Conservation (phyloP, 2,113 vertebrate species). For the Mesitornis unicolor region DNA sequence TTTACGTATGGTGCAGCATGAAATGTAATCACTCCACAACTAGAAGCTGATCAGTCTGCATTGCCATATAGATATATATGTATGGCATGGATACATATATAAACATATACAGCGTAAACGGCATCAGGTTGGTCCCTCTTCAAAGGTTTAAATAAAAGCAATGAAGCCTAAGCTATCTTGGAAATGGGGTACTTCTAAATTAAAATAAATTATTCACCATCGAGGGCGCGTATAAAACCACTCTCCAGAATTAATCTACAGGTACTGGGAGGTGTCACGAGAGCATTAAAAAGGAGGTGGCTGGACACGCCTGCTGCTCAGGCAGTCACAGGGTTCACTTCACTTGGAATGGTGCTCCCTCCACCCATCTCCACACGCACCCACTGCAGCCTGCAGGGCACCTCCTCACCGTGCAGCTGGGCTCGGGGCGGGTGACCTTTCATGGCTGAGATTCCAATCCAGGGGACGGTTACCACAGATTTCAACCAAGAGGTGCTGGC, state of each 20-base stretch:
- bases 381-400: background rate
- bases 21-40: conserved; percentile 18
- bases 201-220: background rate
- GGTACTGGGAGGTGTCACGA: background rate
- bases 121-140: conserved; percentile 52
- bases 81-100: conserved; percentile 54
- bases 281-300: background rate
- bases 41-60: conserved; percentile 27
- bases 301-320: background rate
- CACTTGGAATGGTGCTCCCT: background rate
- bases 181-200: background rate
- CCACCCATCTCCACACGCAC: rapidly evolving
- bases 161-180: conserved; percentile 9
- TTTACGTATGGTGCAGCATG: conserved; percentile 28
- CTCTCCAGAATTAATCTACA: background rate
- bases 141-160: background rate
- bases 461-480: rapidly evolving
- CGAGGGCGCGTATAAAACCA: background rate
- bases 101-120: conserved; percentile 55
- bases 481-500: background rate
- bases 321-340: background rate
- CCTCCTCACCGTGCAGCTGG: background rate
- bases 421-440: background rate
- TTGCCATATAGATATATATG: conserved; percentile 61
- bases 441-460: background rate